These are phyloP conservation scores for Sebastes ruberrimus DNA, from an alignment of 2,797 vertebrate genomes.

Conservation along the genomic window DNA sequence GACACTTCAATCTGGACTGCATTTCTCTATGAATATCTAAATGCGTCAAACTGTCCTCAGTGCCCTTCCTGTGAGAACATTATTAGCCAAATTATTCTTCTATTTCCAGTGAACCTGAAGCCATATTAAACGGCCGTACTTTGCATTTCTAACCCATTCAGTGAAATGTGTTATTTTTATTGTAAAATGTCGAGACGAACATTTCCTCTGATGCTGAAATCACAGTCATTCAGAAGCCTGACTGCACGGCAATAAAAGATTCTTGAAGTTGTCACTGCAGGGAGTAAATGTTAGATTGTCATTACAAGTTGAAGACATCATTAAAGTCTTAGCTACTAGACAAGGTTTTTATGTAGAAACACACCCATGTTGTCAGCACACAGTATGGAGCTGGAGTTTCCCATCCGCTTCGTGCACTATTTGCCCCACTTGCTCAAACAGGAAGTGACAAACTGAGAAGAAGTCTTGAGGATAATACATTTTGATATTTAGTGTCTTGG, in stretches of 20 bases:
- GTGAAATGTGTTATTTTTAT: neutral
- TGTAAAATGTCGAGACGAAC: neutral
- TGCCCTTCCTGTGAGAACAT: neutral
- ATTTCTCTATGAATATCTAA: constrained; percentile 10
- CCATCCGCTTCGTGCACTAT: constrained; percentile 3
- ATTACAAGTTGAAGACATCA: neutral
- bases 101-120: neutral
- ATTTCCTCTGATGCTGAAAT: neutral
- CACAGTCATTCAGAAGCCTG: neutral
- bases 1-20: constrained; percentile 27
- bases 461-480: neutral
- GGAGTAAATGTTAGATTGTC: constrained; percentile 7
- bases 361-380: constrained; percentile 8
- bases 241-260: neutral
- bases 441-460: constrained; percentile 22
- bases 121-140: neutral
- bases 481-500: neutral
- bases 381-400: neutral
- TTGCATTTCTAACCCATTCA: neutral
- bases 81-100: neutral
- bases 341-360: neutral
- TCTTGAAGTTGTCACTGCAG: neutral
- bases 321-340: constrained; percentile 27
- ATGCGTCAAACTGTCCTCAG: constrained; percentile 14
- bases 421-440: constrained; percentile 23